phyloP scores from a whole-genome alignment of 2,888 invertebrate species.

The Lasioglossum malachurum region DNA sequence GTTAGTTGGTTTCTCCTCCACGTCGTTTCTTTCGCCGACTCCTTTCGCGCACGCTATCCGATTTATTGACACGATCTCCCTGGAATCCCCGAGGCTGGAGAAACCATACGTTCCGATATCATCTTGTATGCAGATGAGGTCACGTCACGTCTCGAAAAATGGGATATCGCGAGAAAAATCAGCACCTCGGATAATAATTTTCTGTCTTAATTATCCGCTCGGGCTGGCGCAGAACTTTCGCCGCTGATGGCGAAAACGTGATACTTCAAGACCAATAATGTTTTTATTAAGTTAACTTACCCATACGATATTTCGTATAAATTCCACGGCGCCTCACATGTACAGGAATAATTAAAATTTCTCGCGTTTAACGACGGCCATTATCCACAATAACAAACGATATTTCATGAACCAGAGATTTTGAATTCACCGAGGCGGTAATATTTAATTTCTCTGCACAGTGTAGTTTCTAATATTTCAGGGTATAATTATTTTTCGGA shows the following conservation, averaged over 20 bases:
- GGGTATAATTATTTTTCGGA: not conserved
- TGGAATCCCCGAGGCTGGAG: conserved; percentile 52
- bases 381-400: not conserved
- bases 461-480: not conserved
- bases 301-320: not conserved
- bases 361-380: not conserved
- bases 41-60: conserved; percentile 55
- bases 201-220: conserved; percentile 10
- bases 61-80: conserved; percentile 63
- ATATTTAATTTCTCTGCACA: not conserved
- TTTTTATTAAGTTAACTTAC: not conserved
- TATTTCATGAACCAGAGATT: not conserved
- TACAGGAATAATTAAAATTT: not conserved
- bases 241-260: not conserved
- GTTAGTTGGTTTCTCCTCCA: conserved; percentile 32
- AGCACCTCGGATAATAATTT: conserved; percentile 4
- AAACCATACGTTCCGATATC: conserved; percentile 59
- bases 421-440: not conserved
- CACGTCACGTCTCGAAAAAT: conserved; percentile 27
- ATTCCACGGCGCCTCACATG: not conserved
- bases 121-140: conserved; percentile 53
- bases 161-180: conserved; percentile 46
- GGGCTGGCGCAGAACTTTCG: not conserved
- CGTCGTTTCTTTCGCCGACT: conserved; percentile 40
- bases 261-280: not conserved